A percentile compares a stretch with the other conserved stretches of the same genome.
phyloP scores from a whole-genome alignment of 2,113 vertebrate species.

The Notarius quadriscutis region DNA sequence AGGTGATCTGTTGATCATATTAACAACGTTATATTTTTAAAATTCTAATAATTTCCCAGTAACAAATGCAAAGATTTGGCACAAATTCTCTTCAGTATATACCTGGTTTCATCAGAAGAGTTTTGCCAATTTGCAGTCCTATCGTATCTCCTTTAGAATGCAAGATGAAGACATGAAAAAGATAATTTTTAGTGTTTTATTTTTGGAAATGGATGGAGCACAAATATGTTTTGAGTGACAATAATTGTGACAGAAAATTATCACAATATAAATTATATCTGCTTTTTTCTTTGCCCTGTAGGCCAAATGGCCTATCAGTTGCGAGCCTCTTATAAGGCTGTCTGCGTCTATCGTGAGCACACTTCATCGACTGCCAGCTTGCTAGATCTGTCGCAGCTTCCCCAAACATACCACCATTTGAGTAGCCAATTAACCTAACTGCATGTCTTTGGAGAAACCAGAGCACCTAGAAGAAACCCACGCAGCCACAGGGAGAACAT shows the following conservation, averaged over 20 bases:
- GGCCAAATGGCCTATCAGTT: too few relatives aligned
- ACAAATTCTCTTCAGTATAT: not conserved
- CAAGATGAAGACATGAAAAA: not conserved
- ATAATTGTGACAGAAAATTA: not conserved
- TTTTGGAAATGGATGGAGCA: not conserved
- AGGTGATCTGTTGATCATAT: not conserved
- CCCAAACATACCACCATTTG: too few relatives aligned
- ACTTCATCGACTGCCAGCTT: too few relatives aligned
- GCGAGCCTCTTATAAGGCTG: too few relatives aligned
- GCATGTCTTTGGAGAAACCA: too few relatives aligned
- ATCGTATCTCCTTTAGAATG: not conserved
- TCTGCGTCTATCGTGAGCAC: too few relatives aligned
- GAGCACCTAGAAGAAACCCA: too few relatives aligned
- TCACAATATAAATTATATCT: not conserved
- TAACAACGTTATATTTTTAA: not conserved
- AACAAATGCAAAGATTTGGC: not conserved
- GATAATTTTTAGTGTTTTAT: not conserved
- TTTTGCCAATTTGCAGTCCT: constrained; percentile 3
- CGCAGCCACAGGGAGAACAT: too few relatives aligned
- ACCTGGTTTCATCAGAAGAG: not conserved
- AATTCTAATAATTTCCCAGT: not conserved
- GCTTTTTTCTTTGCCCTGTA: too few relatives aligned
- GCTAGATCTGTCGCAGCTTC: too few relatives aligned
- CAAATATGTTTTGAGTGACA: not conserved
- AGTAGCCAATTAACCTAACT: too few relatives aligned